Evolutionary conservation across 2,888 invertebrate species (phyloP).

Genomic region (Latrodectus hesperus): DNA sequence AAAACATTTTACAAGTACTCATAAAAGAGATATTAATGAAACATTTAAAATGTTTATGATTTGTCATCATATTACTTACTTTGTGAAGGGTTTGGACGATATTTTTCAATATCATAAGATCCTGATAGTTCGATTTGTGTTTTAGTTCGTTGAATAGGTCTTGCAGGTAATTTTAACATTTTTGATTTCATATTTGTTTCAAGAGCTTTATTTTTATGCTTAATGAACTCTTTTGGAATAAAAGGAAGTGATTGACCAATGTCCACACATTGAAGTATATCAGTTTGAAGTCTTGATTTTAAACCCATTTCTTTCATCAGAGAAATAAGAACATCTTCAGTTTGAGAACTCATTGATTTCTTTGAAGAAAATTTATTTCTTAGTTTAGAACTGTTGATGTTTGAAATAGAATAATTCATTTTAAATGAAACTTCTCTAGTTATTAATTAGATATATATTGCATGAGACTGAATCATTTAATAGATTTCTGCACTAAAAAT

Average conservation of each 20-base stretch:
- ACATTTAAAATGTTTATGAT: background rate
- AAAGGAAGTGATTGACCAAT: constrained; percentile 29
- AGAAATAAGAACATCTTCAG: constrained; percentile 18
- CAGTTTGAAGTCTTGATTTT: constrained; percentile 36
- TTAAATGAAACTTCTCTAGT: too few species aligned
- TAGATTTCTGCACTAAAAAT: too few species aligned
- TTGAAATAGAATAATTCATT: too few species aligned
- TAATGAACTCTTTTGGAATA: constrained; percentile 27
- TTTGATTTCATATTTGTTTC: background rate
- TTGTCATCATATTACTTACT: constrained; percentile 8
- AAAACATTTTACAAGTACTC: background rate
- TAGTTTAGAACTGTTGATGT: too few species aligned
- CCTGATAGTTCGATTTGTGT: constrained; percentile 29
- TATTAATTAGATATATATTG: too few species aligned
- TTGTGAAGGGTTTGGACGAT: constrained; percentile 44
- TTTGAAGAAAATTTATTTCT: background rate
- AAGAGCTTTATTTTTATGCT: background rate
- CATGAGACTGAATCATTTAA: too few species aligned
- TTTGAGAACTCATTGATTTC: background rate
- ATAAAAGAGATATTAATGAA: background rate
- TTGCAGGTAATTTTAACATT: constrained; percentile 16
- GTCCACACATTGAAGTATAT: constrained; percentile 24
- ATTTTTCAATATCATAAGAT: constrained; percentile 44
- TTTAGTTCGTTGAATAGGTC: constrained; percentile 34
- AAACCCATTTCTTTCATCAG: constrained; percentile 49